A percentile compares a stretch with the other conserved stretches of the same genome.
phyloP scores from a whole-genome alignment of 2,888 invertebrate species.

The Polymixis lichenea region DNA sequence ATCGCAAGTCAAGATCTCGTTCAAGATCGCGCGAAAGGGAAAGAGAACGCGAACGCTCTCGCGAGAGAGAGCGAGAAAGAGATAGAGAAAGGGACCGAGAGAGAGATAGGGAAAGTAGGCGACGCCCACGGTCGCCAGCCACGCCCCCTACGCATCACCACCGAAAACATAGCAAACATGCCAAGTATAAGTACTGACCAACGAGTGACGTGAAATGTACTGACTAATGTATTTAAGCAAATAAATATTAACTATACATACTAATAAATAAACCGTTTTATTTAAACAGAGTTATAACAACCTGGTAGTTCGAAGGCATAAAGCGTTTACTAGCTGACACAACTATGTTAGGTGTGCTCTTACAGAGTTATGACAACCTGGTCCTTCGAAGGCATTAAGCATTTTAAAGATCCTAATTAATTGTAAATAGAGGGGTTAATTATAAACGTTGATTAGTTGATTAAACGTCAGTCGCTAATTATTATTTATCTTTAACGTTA shows the following conservation, averaged over 20 bases:
- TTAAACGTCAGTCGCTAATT: too few relatives aligned
- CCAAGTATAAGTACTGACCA: conserved; percentile 85
- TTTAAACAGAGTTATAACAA: neutral
- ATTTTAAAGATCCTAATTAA: too few relatives aligned
- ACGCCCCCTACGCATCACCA: conserved; percentile 85
- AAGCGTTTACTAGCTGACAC: too few relatives aligned
- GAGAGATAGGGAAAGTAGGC: conserved; percentile 76
- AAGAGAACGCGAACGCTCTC: conserved; percentile 72
- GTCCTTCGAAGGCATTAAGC: too few relatives aligned
- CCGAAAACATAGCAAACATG: conserved; percentile 85
- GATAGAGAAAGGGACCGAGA: conserved; percentile 78
- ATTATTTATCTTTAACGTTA: too few relatives aligned
- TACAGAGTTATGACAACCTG: too few relatives aligned
- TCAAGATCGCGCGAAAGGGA: conserved; percentile 80
- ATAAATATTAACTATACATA: conserved; percentile 57
- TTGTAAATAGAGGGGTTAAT: too few relatives aligned
- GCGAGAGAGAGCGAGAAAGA: conserved; percentile 75
- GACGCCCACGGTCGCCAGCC: conserved; percentile 82
- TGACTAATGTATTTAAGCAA: conserved; percentile 55
- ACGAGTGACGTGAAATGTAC: conserved; percentile 5
- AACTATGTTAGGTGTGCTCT: too few relatives aligned
- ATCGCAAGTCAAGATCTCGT: conserved; percentile 82
- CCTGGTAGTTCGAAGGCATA: too few relatives aligned
- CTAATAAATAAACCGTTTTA: conserved; percentile 15
- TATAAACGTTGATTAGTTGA: too few relatives aligned